Conservation (phyloP, 2,113 vertebrate genomes). For the Cichladusa arquata region DNA sequence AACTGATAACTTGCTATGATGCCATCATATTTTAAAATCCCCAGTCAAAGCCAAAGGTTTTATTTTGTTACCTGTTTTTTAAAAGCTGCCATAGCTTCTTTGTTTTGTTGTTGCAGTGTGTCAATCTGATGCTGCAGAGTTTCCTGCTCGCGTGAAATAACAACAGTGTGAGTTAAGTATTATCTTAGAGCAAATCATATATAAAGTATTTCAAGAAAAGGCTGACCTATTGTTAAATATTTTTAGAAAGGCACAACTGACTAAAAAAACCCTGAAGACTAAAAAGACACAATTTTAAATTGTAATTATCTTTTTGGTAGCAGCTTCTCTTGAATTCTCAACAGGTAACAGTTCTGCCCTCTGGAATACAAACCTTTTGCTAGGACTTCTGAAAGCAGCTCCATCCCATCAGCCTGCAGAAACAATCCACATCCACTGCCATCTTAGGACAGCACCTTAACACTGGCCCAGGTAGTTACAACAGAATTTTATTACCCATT, state of each 20-base stretch:
- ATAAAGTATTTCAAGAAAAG: not conserved
- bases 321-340: not conserved
- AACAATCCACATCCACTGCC: not conserved
- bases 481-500: not conserved
- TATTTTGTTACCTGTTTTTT: conserved; percentile 85
- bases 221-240: not conserved
- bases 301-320: not conserved
- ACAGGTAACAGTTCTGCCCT: not conserved
- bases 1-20: not conserved
- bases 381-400: not conserved
- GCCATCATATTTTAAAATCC: not conserved
- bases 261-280: not conserved
- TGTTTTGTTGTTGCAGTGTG: conserved; percentile 76
- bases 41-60: not conserved
- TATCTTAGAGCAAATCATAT: not conserved
- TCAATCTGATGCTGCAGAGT: conserved; percentile 78
- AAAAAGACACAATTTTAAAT: not conserved
- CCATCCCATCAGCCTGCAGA: not conserved
- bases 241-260: not conserved
- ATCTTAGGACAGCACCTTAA: not conserved
- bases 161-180: not conserved
- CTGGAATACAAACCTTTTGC: not conserved
- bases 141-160: conserved; percentile 69
- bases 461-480: not conserved
- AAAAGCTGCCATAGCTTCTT: conserved; percentile 75